Percentiles rank a stretch among this genome's conserved stretches.
These are phyloP conservation scores for Apostichopus californicus DNA, from an alignment of 35 echinoderm and acorn worm genomes.

Conservation along the genomic window DNA sequence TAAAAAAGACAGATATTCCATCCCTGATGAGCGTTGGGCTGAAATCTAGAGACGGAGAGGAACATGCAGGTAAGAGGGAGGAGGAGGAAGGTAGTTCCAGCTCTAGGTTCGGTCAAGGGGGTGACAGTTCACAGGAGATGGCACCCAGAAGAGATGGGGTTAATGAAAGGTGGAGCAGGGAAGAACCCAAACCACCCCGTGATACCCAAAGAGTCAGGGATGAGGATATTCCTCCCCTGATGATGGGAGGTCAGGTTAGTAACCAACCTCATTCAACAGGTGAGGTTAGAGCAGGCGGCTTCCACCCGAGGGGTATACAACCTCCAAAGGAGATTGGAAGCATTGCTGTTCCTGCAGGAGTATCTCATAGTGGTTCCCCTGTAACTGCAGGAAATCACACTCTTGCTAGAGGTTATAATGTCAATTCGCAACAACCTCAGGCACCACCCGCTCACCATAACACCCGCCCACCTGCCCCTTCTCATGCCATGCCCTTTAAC, in stretches of 20 bases:
- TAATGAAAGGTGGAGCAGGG: background rate
- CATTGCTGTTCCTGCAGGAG: background rate
- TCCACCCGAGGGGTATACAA: background rate
- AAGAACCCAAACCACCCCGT: background rate
- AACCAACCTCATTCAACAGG: background rate
- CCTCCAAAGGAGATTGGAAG: background rate
- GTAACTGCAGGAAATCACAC: no score
- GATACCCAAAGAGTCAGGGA: background rate
- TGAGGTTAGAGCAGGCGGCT: background rate
- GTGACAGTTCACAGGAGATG: background rate
- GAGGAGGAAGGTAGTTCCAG: no score
- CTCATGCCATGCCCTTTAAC: no score
- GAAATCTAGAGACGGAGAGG: background rate
- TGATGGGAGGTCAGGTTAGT: background rate
- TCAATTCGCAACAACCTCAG: no score
- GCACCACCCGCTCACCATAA: no score
- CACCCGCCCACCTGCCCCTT: no score
- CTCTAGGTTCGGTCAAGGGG: background rate
- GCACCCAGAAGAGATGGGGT: background rate
- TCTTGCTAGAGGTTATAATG: no score
- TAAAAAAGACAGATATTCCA: background rate
- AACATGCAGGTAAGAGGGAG: conserved; percentile 3
- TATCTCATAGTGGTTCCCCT: background rate
- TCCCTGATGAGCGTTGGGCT: conserved; percentile 31
- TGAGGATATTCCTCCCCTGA: background rate